Base-by-base conservation (phyloP, 2,797 vertebrate genomes). In the Cirrhinus mrigala region DNA sequence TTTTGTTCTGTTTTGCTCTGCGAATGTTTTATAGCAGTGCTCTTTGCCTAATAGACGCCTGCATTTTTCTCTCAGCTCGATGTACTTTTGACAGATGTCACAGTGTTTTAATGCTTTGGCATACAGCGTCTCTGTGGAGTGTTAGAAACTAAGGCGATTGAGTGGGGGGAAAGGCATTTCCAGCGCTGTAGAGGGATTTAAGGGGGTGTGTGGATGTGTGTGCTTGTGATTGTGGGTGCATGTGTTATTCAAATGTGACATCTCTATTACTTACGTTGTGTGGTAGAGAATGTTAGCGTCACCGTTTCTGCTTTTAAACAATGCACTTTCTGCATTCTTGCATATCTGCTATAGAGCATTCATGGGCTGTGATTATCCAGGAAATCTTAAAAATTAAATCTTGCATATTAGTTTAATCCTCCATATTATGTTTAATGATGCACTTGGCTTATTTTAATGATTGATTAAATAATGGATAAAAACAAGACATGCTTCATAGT, bases 171-270 rank as follows among this genome's bases (percentile, higher is more conserved):
- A 11, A 9, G 15, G 27, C 22, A 76, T 58, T 69, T 40, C 50
- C 48, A 66, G 18, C 4, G 1, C 50, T 29, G 68, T 18, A 58
- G 60, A 58, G n/a, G 15, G 79, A 81, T 71, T 82, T 56, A 71
- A 24, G 22, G 50, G 68, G 3, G 60, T 37, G 58, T 77, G 48
- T 44, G 60, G 60, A 64, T 29, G 29, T 6, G 33, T 46, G 22
- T 33, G 33, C 29, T 68, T 68, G n/a, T 74, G 71, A 50, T 74
- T 74, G 44, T 73, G 71, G n/a, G 40, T 4, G 24, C 15, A 27
- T 79, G n/a, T 79, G 24, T 52, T 69, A 79, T 81, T 80, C 64
- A 81, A 40, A 81, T 50, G 18, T 81, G 27, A 52, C 46, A 48
- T 50, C 60, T 66, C 46, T 80, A 52, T 33, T 68, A 80, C 75